Percentiles rank a stretch among this genome's conserved stretches.
Evolutionary conservation across 2,888 invertebrate species (phyloP).

Genomic region (Oligia strigilis): DNA sequence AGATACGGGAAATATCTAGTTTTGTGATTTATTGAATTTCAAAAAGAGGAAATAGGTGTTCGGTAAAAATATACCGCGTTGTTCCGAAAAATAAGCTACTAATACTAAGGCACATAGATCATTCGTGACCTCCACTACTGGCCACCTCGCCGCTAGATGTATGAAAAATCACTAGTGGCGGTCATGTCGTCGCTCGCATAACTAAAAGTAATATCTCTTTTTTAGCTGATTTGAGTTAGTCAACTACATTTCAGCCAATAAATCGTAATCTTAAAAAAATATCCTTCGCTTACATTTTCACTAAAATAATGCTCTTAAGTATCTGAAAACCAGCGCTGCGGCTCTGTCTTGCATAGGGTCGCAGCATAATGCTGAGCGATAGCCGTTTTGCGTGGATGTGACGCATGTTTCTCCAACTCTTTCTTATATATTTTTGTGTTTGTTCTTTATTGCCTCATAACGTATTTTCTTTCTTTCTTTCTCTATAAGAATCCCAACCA

Average conservation of each 20-base stretch:
- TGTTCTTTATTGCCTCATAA: too few species aligned
- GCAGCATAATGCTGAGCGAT: too few species aligned
- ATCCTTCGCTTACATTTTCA: background rate
- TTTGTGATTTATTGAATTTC: conserved; percentile 20
- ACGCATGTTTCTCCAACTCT: too few species aligned
- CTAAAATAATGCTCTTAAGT: background rate
- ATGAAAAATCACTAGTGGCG: background rate
- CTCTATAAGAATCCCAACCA: background rate
- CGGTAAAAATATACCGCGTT: background rate
- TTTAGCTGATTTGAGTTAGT: too few species aligned
- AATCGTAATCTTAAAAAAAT: background rate
- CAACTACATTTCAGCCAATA: background rate
- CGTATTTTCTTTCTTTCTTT: too few species aligned
- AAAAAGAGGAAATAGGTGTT: background rate
- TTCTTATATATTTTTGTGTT: too few species aligned
- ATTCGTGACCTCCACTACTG: background rate
- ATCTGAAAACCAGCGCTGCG: too few species aligned
- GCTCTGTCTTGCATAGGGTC: too few species aligned
- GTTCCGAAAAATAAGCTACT: background rate
- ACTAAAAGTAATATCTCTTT: too few species aligned
- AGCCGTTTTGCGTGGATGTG: too few species aligned
- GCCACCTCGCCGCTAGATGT: background rate
- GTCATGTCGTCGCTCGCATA: background rate
- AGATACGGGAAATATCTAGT: conserved; percentile 22
- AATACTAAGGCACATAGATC: background rate